Conservation (phyloP, 2,888 invertebrate species). For the Rhorus exstirpatorius region DNA sequence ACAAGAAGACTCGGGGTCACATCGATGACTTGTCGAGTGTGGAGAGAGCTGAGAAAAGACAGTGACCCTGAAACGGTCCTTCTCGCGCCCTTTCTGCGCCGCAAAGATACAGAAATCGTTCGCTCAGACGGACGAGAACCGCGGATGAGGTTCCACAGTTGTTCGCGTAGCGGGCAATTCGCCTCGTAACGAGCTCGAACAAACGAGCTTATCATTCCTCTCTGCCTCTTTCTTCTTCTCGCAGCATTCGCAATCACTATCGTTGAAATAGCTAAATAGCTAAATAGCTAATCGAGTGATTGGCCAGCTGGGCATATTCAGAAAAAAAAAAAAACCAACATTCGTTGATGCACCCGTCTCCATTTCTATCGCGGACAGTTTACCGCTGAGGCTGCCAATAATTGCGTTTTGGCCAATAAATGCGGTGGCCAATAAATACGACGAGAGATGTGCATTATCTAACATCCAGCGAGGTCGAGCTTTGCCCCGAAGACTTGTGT, state of each 20-base stretch:
- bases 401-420: conserved; percentile 22
- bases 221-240: conserved; percentile 18
- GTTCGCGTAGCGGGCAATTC: conserved; percentile 69
- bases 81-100: conserved; percentile 55
- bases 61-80: conserved; percentile 61
- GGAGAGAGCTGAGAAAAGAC: conserved; percentile 34
- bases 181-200: conserved; percentile 71
- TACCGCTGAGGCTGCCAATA: conserved; percentile 24
- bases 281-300: conserved; percentile 13
- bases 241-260: too few species aligned
- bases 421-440: neutral
- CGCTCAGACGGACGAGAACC: conserved; percentile 28
- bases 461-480: conserved; percentile 48
- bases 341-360: neutral
- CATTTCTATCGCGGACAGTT: neutral
- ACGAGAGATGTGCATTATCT: conserved; percentile 11
- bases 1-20: conserved; percentile 56
- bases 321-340: conserved; percentile 6
- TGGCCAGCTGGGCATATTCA: conserved; percentile 9
- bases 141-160: conserved; percentile 52
- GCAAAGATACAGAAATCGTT: conserved; percentile 37
- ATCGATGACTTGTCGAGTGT: conserved; percentile 40
- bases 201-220: conserved; percentile 47
- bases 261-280: too few species aligned
- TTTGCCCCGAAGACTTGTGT: conserved; percentile 48